Conservation (phyloP, 2,797 vertebrate genomes). For the Anguilla obscura region DNA sequence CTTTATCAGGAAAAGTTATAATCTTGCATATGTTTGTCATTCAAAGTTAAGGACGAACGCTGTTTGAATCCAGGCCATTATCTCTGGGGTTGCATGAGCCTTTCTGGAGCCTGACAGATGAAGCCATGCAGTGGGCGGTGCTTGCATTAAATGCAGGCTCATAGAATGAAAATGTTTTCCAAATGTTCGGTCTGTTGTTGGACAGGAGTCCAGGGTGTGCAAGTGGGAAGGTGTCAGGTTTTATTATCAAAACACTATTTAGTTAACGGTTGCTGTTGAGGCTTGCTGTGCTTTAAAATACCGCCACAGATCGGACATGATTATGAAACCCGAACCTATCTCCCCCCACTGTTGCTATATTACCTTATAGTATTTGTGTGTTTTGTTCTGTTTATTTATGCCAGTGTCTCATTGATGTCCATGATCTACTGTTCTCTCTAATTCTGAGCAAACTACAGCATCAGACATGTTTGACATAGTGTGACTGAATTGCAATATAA, state of each 20-base stretch:
- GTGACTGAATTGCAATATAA: neutral
- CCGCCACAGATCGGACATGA: neutral
- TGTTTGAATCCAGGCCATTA: no score
- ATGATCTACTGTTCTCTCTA: neutral
- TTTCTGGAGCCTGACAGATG: neutral
- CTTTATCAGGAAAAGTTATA: neutral
- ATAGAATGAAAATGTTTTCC: neutral
- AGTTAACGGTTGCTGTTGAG: neutral
- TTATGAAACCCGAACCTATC: neutral
- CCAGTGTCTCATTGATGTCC: neutral
- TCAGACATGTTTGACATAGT: neutral
- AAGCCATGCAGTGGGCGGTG: neutral
- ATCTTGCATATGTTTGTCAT: no score
- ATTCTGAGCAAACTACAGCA: neutral
- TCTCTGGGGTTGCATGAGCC: neutral
- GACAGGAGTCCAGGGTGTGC: neutral
- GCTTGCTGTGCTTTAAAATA: neutral
- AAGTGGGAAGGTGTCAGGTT: constrained; percentile 20
- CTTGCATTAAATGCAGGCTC: neutral
- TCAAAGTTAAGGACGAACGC: no score
- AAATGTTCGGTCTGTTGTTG: neutral
- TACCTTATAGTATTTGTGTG: neutral
- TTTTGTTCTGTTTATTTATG: neutral
- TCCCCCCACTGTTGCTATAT: neutral
- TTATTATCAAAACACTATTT: constrained; percentile 8